A percentile compares a stretch with the other conserved stretches of the same genome.
These are phyloP conservation scores for Syncerus caffer DNA, from an alignment of 2,797 vertebrate genomes.

Conservation along the genomic window DNA sequence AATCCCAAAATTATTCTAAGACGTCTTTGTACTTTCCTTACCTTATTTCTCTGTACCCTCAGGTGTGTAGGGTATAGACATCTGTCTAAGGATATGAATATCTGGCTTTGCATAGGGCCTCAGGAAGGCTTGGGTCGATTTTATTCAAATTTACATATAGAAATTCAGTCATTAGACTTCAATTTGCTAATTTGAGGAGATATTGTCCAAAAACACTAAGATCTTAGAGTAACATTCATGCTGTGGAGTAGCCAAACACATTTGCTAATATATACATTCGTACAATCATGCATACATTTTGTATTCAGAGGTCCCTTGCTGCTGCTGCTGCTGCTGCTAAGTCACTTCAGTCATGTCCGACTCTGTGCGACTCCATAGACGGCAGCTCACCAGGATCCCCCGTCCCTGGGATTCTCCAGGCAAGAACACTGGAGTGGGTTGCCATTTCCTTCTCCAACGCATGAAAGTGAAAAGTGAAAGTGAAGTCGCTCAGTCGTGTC, in stretches of 20 bases:
- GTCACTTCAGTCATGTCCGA: too few species aligned
- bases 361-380: too few species aligned
- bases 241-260: neutral
- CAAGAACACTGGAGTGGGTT: too few species aligned
- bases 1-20: neutral
- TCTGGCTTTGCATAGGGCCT: neutral
- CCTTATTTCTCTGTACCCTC: neutral
- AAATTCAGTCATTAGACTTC: neutral
- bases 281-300: neutral
- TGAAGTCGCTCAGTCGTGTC: too few species aligned
- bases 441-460: too few species aligned
- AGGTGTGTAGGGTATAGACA: neutral
- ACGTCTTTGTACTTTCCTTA: neutral
- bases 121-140: neutral
- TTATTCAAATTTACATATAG: constrained; percentile 3
- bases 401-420: too few species aligned
- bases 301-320: neutral
- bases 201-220: neutral
- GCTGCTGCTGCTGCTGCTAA: too few species aligned
- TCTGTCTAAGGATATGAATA: neutral
- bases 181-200: neutral
- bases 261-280: neutral
- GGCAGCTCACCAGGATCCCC: too few species aligned
- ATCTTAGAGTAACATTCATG: neutral
- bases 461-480: too few species aligned